Evolutionary conservation across 2,888 invertebrate genomes (phyloP).

Genomic region (Tipula lateralis): DNA sequence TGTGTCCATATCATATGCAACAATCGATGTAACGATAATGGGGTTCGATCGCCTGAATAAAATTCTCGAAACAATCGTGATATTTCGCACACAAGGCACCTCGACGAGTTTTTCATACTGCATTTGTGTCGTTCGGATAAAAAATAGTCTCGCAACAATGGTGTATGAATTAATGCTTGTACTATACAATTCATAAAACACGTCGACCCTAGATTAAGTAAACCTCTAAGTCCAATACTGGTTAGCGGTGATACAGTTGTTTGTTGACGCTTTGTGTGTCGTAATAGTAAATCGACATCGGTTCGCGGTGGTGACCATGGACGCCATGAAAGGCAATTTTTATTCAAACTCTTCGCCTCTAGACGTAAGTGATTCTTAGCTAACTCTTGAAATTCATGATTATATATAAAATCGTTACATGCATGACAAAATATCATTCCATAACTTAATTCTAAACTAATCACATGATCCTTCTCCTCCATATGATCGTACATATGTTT

Average conservation of each 20-base stretch:
- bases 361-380: slow-evolving; percentile 53
- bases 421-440: slow-evolving; percentile 85
- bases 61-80: slow-evolving; percentile 95
- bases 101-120: slow-evolving; percentile 58
- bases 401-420: slow-evolving; percentile 91
- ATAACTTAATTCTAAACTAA: slow-evolving; percentile 81
- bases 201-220: slow-evolving; percentile 94
- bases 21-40: slow-evolving; percentile 82
- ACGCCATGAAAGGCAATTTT: slow-evolving; percentile 57
- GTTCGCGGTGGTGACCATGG: slow-evolving; percentile 75
- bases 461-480: slow-evolving; percentile 71
- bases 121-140: slow-evolving; percentile 90
- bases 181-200: slow-evolving; percentile 99
- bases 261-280: slow-evolving; percentile 67
- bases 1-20: slow-evolving; percentile 96
- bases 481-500: slow-evolving; percentile 85
- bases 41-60: slow-evolving; percentile 84
- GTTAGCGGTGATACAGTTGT: slow-evolving; percentile 70
- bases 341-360: slow-evolving; percentile 57
- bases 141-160: slow-evolving; percentile 90
- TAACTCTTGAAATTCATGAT: slow-evolving; percentile 61
- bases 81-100: slow-evolving; percentile 93
- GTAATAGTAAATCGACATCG: slow-evolving; percentile 70
- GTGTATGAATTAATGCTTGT: slow-evolving; percentile 92
- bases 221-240: slow-evolving; percentile 83